Base-by-base conservation (phyloP, 2,113 vertebrate species). In the Spheniscus mendiculus region DNA sequence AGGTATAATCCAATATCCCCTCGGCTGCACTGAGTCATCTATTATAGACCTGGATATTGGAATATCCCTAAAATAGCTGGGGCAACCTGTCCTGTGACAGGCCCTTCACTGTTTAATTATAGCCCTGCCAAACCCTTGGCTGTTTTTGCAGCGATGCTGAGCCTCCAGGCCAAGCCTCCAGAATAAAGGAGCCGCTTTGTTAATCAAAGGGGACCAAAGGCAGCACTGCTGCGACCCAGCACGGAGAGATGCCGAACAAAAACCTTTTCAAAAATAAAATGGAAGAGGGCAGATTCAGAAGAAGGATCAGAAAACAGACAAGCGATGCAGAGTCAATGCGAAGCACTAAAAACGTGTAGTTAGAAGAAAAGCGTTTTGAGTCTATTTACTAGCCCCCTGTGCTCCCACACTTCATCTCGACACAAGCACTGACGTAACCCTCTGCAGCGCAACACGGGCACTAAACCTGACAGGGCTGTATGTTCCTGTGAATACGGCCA, bases 181-280 rank as follows among this genome's bases (percentile, higher is more conserved):
- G 87, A 95, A 91, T 84, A 97, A 95, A 92, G 88, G 83, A 89
- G 65, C 77, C 1, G 7, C 89, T 94, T 59, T 87, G 80, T 89
- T 89, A 94, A 95, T 97, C 81, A 91, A 58, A 93, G 52, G 16
- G 83, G 94, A 95, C 84, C 87, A 96, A 94, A 96, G 92, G 95
- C 92, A 95, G 87, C 16, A 3, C 63, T 30, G 22, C 79, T 3
- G 74, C 1, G 4, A 88, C 93, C 83, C 83, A 67, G 94, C 74
- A 93, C 4, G 4, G 74, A 86, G 74, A 88, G n/a, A 52, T 1
- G 32, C 7, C 0, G 29, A 90, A 94, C 89, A 90, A 96, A 97
- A 94, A 61, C 44, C 86, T 90, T 88, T 93, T 83, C 26, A 89
- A 86, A 89, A 90, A 65, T 79, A 82, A 91, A 95, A 91, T 93